Conservation (phyloP, 2,797 vertebrate genomes). For the Semaprochilodus insignis region DNA sequence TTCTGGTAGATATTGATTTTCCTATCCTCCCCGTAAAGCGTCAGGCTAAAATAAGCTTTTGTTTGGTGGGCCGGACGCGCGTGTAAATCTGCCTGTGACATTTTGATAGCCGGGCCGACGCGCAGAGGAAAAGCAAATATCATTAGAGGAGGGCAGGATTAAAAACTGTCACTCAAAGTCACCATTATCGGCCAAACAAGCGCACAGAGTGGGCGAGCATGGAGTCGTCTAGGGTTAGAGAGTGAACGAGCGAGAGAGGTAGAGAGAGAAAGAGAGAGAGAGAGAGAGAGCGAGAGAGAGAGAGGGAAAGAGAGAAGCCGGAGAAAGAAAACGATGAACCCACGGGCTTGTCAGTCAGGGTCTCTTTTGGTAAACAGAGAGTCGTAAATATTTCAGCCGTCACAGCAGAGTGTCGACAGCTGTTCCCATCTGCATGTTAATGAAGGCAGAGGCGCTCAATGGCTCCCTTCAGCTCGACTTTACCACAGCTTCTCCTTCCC, state of each 20-base stretch:
- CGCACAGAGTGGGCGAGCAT: conserved; percentile 27
- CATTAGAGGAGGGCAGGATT: conserved; percentile 70
- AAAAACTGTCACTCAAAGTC: conserved; percentile 73
- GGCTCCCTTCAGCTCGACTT: conserved; percentile 76
- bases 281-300: conserved; percentile 21
- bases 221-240: conserved; percentile 38
- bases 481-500: conserved; percentile 44
- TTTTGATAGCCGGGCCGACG: conserved; percentile 77
- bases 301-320: conserved; percentile 26
- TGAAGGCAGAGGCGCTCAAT: conserved; percentile 78
- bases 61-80: conserved; percentile 71
- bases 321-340: conserved; percentile 25
- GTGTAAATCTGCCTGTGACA: conserved; percentile 81
- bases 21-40: conserved; percentile 60
- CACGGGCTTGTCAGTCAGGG: conserved; percentile 67
- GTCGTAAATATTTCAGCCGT: conserved; percentile 85
- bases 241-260: conserved; percentile 3
- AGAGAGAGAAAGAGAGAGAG: conserved; percentile 1
- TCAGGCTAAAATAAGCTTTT: conserved; percentile 76
- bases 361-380: conserved; percentile 73
- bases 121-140: conserved; percentile 71
- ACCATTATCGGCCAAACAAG: conserved; percentile 70
- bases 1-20: conserved; percentile 76
- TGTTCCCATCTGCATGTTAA: conserved; percentile 81
- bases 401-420: conserved; percentile 80